Conservation (phyloP, 1,140 invertebrate genomes). For the Zeugodacus cucurbitae region DNA sequence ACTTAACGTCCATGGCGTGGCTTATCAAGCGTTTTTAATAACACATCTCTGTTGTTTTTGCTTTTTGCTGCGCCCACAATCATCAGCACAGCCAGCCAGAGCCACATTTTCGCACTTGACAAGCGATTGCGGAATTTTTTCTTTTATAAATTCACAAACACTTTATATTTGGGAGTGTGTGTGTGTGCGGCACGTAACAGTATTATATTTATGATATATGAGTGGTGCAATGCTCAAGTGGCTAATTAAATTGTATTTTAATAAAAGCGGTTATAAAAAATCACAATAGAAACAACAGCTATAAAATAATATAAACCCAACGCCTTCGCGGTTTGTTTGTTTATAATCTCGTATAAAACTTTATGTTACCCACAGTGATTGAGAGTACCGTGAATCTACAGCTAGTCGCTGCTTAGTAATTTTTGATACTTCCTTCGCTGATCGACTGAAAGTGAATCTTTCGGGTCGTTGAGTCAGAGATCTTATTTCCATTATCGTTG, state of each 20-base stretch:
- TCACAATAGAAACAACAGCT: background rate
- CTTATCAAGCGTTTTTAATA: conserved; percentile 7
- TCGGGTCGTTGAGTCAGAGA: too few relatives aligned
- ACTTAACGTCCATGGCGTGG: background rate
- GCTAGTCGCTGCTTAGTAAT: too few relatives aligned
- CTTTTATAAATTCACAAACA: too few relatives aligned
- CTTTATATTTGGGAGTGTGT: background rate
- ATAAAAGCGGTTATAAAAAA: background rate
- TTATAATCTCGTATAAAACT: too few relatives aligned
- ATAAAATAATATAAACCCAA: background rate
- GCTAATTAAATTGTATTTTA: background rate
- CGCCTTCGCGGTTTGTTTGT: background rate
- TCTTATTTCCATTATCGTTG: too few relatives aligned
- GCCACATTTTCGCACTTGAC: background rate
- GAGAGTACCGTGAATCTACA: too few relatives aligned
- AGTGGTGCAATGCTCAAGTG: background rate
- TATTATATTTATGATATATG: too few relatives aligned
- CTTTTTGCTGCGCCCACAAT: background rate
- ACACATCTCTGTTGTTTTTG: background rate
- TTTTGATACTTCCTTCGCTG: too few relatives aligned
- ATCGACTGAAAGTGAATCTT: too few relatives aligned
- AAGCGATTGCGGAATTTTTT: background rate
- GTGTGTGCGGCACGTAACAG: background rate
- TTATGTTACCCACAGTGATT: too few relatives aligned
- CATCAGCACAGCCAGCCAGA: background rate